Base-by-base conservation (phyloP, 2,113 vertebrate genomes). In the Sebastes schlegelii region DNA sequence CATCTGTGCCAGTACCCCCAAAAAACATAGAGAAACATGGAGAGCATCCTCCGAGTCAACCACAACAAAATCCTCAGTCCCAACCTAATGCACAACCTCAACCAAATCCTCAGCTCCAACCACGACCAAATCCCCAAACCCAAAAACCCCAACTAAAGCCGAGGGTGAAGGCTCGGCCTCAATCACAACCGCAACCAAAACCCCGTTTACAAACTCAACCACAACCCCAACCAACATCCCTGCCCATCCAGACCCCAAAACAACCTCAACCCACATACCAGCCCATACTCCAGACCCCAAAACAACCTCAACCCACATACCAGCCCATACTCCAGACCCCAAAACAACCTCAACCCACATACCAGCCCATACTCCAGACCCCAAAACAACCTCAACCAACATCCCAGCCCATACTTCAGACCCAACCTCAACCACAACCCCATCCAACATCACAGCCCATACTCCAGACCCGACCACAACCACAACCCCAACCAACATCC, bases 21-120 rank as follows among this genome's bases (percentile, higher is more conserved):
- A 55, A 26, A 86, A 73, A 88, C 77, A 42, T 82, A 60, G 54
- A 90, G 17, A 89, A 78, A 79, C 46, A 54, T 71, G 52, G 23
- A 80, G 70, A 19, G 42, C 55, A 84, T 17, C 12, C 46, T 51
- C 42, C 49, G 21, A 51, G 4, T 71, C 62, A 81, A 54, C 63
- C 61, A 49, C 68, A 51, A 49, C 43, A 78, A 78, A 86, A 19
- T 1, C 57, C 82, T 17, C n/a, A 40, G 3, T 40, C 66, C 21
- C 63, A 58, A 66, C 65, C 45, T 48, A 55, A 65, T 14, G 1
- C 45, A 69, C 57, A 78, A 26, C 43, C 82, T 69, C 74, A 49
- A 40, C 49, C 51, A 75, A 77, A 76, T 2, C 42, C 63, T 19
- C 52, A 52, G 6, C 26, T 55, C 65, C 52, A 69, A 65, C 77